Evolutionary conservation across 1,140 invertebrate genomes (phyloP).

Genomic region (Parasteatoda tepidariorum): DNA sequence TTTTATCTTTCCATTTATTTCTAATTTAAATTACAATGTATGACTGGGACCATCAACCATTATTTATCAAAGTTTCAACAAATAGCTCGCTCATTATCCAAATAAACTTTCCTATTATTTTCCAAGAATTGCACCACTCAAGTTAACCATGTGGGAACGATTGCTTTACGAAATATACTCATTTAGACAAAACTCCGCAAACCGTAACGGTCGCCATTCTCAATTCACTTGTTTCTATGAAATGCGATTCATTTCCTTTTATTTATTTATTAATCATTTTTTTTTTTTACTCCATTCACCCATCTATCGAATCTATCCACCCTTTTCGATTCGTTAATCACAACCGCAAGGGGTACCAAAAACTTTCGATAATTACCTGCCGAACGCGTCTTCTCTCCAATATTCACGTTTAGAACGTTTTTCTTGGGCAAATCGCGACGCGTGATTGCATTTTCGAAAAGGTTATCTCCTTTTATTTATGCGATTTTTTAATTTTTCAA

Average conservation of each 20-base stretch:
- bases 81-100: conserved; percentile 27
- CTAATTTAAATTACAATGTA: conserved; percentile 33
- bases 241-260: neutral
- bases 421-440: conserved; percentile 1
- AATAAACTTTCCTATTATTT: conserved; percentile 4
- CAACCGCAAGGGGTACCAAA: neutral
- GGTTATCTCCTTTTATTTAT: neutral
- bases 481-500: neutral
- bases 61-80: conserved; percentile 30
- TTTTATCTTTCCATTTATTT: neutral
- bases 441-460: conserved; percentile 18
- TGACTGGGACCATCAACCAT: neutral
- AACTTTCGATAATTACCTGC: neutral
- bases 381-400: too few relatives aligned
- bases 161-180: conserved; percentile 34
- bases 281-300: neutral
- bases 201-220: conserved; percentile 16
- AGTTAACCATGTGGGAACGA: conserved; percentile 18
- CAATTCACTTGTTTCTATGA: conserved; percentile 15
- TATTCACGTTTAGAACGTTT: neutral
- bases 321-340: neutral
- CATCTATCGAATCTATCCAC: neutral
- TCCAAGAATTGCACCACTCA: conserved; percentile 22
- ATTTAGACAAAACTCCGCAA: conserved; percentile 19
- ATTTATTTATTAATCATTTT: neutral